Conservation (phyloP, 2,888 invertebrate genomes). For the Cotesia congregata region DNA sequence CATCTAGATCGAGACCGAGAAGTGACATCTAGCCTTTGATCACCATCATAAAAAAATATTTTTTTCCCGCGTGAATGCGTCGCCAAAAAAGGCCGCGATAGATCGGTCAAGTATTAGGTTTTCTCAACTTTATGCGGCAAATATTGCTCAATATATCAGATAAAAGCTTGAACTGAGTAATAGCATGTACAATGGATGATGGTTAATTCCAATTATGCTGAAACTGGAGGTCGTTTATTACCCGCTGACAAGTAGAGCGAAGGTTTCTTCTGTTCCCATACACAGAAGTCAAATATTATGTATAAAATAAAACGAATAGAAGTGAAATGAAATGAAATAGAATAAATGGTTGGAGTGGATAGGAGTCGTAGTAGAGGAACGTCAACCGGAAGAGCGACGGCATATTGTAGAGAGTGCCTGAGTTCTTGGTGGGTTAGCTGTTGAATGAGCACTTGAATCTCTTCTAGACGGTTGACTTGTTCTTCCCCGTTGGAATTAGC, state of each 20-base stretch:
- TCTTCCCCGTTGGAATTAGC: constrained; percentile 44
- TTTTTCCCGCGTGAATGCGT: too few relatives aligned
- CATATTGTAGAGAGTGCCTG: constrained; percentile 48
- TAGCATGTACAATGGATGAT: background rate
- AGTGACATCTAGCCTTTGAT: too few relatives aligned
- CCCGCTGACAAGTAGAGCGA: constrained; percentile 9
- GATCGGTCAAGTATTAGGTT: too few relatives aligned
- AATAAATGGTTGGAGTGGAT: constrained; percentile 26
- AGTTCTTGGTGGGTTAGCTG: constrained; percentile 46
- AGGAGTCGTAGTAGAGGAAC: constrained; percentile 8
- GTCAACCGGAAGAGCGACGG: constrained; percentile 45
- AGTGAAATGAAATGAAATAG: constrained; percentile 26
- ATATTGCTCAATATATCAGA: too few relatives aligned
- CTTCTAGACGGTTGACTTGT: constrained; percentile 58
- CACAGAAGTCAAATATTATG: constrained; percentile 19
- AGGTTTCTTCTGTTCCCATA: background rate
- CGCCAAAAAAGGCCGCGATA: too few relatives aligned
- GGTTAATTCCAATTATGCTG: background rate
- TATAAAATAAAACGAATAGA: constrained; percentile 10
- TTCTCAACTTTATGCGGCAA: too few relatives aligned
- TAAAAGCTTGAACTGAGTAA: background rate
- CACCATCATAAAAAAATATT: too few relatives aligned
- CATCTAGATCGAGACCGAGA: too few relatives aligned
- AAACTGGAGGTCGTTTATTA: constrained; percentile 2
- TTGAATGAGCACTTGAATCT: constrained; percentile 62